phyloP scores from a whole-genome alignment of 1,140 invertebrate genomes.

The Drosophila athabasca region DNA sequence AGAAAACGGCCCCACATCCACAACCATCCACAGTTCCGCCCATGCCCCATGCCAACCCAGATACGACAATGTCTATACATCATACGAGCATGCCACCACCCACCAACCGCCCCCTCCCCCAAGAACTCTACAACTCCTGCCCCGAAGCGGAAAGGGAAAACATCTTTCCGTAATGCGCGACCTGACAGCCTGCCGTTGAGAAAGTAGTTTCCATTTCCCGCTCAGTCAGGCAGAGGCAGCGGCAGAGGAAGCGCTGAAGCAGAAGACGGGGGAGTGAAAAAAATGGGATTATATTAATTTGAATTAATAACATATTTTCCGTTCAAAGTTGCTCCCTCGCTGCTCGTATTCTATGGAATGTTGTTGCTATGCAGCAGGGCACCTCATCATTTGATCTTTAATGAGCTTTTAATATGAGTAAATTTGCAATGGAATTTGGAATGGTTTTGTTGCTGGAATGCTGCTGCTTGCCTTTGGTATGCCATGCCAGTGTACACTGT shows the following conservation, averaged over 20 bases:
- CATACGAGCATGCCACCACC: constrained; percentile 17
- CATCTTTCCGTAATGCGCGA: constrained; percentile 58
- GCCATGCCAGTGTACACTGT: background rate
- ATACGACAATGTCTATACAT: constrained; percentile 63
- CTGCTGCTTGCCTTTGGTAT: constrained; percentile 19
- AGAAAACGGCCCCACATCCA: constrained; percentile 4
- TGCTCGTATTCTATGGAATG: constrained; percentile 37
- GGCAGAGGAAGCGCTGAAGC: background rate
- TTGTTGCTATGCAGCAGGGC: constrained; percentile 41
- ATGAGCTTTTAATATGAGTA: constrained; percentile 72
- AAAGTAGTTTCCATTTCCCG: constrained; percentile 73
- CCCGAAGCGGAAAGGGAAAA: constrained; percentile 41
- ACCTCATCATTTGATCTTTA: constrained; percentile 49
- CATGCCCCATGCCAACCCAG: constrained; percentile 45
- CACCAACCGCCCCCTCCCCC: constrained; percentile 1
- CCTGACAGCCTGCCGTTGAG: constrained; percentile 44
- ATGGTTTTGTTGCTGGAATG: constrained; percentile 25
- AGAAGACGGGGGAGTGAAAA: constrained; percentile 23
- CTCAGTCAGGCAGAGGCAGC: constrained; percentile 19
- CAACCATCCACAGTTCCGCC: constrained; percentile 7
- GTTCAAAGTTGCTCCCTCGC: constrained; percentile 19
- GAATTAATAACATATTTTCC: constrained; percentile 82
- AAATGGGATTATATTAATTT: constrained; percentile 80
- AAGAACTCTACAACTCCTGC: background rate
- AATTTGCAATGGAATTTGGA: constrained; percentile 63